Conservation (phyloP, 2,113 vertebrate species). For the Pachyramphus minor region DNA sequence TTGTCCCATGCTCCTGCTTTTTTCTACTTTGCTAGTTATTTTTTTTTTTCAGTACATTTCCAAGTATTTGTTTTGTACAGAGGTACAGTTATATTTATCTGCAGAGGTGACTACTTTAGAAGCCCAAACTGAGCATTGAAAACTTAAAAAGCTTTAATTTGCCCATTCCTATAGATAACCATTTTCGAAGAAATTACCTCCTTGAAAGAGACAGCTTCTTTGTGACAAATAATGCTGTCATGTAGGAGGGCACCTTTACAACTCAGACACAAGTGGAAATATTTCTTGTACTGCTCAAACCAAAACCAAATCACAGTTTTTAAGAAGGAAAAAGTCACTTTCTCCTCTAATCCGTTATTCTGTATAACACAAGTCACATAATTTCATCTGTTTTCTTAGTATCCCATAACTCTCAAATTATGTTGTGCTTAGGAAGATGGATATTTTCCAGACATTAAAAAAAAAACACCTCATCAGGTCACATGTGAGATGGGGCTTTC, state of each 20-base stretch:
- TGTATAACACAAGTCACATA: background rate
- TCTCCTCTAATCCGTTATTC: background rate
- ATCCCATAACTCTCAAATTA: background rate
- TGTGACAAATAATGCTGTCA: background rate
- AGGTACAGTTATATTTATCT: background rate
- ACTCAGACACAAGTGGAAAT: background rate
- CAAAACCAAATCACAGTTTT: background rate
- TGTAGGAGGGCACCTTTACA: background rate
- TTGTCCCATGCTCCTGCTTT: accelerated
- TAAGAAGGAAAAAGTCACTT: background rate
- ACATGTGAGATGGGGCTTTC: background rate
- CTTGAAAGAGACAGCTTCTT: background rate
- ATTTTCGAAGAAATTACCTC: background rate
- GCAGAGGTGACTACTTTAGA: background rate
- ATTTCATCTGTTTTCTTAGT: background rate
- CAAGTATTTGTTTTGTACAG: background rate
- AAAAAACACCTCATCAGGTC: background rate
- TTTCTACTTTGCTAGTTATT: background rate
- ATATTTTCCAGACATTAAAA: background rate
- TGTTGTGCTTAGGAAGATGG: background rate
- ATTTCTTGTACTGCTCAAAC: background rate
- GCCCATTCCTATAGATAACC: background rate
- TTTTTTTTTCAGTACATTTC: background rate
- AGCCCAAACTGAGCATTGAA: background rate
- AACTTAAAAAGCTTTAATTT: conserved; percentile 10